Evolutionary conservation across 2,113 vertebrate genomes (phyloP), one percentile per base, ranked within the genome.

Genomic region (Lamprotornis superbus): DNA sequence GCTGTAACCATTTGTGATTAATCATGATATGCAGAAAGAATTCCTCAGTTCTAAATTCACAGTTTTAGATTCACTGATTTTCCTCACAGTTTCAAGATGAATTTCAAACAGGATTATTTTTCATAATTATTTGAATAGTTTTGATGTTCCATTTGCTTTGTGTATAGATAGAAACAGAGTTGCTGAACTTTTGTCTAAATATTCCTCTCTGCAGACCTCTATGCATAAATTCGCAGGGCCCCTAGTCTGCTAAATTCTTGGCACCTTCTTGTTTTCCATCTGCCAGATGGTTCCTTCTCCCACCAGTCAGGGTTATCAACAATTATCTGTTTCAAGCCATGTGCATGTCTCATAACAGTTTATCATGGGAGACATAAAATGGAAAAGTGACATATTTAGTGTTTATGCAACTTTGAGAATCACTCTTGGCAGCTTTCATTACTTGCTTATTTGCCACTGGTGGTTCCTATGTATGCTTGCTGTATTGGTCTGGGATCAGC

Each of bases 281-380:
- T 95, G 90, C 74, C 95, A 95, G 90, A 95, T 95, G 94, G 90
- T 67, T 90, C 63, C 81, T 95, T 88, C 87, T 94, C 83, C 84
- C 89, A 96, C 93, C 39, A 95, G 92, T 89, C 85, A 83, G 84
- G 75, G 92, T 91, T 95, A 97, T 93, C 90, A 94, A 89, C 80
- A 94, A 87, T 85, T 87, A 91, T 88, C 60, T 93, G 75, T 94
- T 95, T 47, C 71, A 85, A 90, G 67, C 78, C n/a, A 42, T 83
- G 91, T 93, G 67, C 25, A 19, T 63, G 46, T 74, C 70, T 94
- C 70, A 28, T 76, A 91, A 87, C 81, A 87, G 75, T 91, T 95
- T 95, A 93, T 94, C 91, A 90, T 9, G 61, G 60, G 87, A 95
- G 50, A 90, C 3, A 2, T 91, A 91, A 94, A 95, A 87, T 63